Evolutionary conservation across 2,888 invertebrate genomes (phyloP).

Genomic region (Aromia moschata): DNA sequence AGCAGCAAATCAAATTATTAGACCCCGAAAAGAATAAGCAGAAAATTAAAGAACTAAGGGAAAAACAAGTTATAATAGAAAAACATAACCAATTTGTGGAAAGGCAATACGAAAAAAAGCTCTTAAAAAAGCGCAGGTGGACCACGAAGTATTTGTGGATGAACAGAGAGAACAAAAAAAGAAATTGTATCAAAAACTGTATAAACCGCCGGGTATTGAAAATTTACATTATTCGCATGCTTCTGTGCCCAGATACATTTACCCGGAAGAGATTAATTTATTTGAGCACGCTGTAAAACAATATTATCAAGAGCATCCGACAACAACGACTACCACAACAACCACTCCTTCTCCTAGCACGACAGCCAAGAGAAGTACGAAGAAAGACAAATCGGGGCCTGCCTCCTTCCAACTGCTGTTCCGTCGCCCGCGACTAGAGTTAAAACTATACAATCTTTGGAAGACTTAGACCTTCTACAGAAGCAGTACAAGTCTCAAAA

Average conservation of each 20-base stretch:
- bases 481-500: constrained; percentile 64
- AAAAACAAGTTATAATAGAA: constrained; percentile 76
- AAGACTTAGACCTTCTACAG: constrained; percentile 59
- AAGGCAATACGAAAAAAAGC: constrained; percentile 82
- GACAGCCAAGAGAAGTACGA: constrained; percentile 28
- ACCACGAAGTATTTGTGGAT: constrained; percentile 75
- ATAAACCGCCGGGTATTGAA: constrained; percentile 56
- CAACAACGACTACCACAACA: constrained; percentile 67
- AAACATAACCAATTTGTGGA: constrained; percentile 81
- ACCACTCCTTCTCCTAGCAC: constrained; percentile 13
- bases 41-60: constrained; percentile 73
- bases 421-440: constrained; percentile 66
- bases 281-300: constrained; percentile 74
- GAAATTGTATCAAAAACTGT: constrained; percentile 62
- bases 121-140: constrained; percentile 77
- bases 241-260: constrained; percentile 64
- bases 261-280: constrained; percentile 72
- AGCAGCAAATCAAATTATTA: constrained; percentile 57
- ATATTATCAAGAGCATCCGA: constrained; percentile 75
- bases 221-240: constrained; percentile 52
- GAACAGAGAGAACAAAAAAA: constrained; percentile 74
- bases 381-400: constrained; percentile 24
- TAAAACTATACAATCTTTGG: constrained; percentile 57
- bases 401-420: constrained; percentile 64
- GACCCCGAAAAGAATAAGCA: constrained; percentile 70